These are phyloP conservation scores for Tupaia tana DNA, from an alignment of 2,113 vertebrate species.

Conservation along the genomic window DNA sequence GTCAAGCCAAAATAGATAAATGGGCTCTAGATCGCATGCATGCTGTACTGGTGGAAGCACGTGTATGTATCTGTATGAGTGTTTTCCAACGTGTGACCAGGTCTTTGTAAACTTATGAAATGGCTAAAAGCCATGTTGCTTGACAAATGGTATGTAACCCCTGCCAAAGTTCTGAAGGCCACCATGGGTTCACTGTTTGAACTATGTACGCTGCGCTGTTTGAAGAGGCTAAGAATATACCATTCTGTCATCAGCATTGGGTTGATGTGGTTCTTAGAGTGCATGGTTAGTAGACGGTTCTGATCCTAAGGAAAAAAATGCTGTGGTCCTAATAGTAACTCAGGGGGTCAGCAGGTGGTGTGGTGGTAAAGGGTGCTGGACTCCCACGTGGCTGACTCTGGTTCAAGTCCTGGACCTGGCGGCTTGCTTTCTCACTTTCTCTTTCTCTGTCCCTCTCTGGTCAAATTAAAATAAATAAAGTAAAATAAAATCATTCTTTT, in stretches of 20 bases:
- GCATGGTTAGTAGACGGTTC: background rate
- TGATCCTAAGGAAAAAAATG: slow-evolving; percentile 32
- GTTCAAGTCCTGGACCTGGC: too few relatives aligned
- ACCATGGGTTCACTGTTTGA: slow-evolving; percentile 11
- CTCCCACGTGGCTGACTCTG: too few relatives aligned
- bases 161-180: slow-evolving; percentile 5
- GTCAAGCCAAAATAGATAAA: background rate
- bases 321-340: background rate
- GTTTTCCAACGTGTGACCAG: background rate
- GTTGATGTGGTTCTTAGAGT: slow-evolving; percentile 52
- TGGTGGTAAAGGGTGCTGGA: too few relatives aligned
- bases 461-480: too few relatives aligned
- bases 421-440: too few relatives aligned
- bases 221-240: slow-evolving; percentile 61
- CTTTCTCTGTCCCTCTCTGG: too few relatives aligned
- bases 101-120: slow-evolving; percentile 37
- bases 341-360: too few relatives aligned
- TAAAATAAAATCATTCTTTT: too few relatives aligned
- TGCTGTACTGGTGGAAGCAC: background rate
- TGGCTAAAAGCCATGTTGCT: background rate
- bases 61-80: background rate
- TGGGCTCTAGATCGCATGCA: background rate
- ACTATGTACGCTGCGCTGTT: background rate
- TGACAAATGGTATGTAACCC: background rate
- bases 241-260: background rate